Conservation (phyloP, 2,113 vertebrate genomes). For the Colius striatus region DNA sequence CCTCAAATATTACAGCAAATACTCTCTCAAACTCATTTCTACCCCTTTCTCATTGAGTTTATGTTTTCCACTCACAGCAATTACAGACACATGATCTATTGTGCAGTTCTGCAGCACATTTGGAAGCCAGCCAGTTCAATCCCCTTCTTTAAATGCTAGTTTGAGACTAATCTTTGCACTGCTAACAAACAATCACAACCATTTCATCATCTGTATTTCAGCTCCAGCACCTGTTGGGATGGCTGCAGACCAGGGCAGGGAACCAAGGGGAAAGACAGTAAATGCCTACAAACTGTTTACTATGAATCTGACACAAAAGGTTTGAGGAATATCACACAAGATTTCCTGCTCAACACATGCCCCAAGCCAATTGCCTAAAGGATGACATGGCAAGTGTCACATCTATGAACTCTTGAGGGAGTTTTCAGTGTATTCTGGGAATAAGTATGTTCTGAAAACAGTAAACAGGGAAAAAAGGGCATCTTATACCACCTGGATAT, state of each 20-base stretch:
- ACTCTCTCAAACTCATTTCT: background rate
- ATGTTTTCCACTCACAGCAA: background rate
- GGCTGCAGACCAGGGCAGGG: background rate
- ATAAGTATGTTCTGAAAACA: background rate
- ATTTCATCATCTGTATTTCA: background rate
- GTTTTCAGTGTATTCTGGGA: background rate
- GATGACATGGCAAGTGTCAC: background rate
- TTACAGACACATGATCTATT: background rate
- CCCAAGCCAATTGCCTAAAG: background rate
- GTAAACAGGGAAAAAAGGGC: background rate
- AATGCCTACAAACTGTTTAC: background rate
- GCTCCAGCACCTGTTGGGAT: background rate
- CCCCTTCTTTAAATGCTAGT: background rate
- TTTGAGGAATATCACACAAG: background rate
- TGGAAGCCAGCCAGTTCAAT: background rate
- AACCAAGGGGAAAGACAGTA: background rate
- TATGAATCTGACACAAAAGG: background rate
- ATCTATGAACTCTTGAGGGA: background rate
- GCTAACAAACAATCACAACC: background rate
- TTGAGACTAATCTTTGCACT: background rate
- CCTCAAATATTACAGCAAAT: background rate
- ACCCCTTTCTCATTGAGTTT: background rate
- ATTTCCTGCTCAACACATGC: background rate
- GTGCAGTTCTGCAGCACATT: background rate
- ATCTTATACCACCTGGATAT: fast-evolving